Conservation (phyloP, 2,888 invertebrate species). For the Muschampia plurimacula region DNA sequence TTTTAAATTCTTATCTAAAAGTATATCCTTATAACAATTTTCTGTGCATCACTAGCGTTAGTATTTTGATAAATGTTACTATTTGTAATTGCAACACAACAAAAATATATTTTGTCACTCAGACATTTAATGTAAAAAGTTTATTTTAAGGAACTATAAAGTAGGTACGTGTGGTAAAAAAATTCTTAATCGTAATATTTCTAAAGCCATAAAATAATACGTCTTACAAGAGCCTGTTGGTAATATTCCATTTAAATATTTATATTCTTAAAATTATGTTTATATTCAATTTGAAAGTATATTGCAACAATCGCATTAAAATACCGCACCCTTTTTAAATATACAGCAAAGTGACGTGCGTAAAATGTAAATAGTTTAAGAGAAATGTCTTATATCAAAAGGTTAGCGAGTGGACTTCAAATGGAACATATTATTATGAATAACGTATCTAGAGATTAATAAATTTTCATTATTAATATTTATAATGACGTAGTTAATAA, state of each 20-base stretch:
- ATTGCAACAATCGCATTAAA: slow-evolving; percentile 12
- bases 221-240: background rate
- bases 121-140: background rate
- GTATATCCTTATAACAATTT: too few relatives aligned
- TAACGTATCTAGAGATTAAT: background rate
- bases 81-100: too few relatives aligned
- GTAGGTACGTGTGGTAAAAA: too few relatives aligned
- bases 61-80: too few relatives aligned
- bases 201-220: too few relatives aligned
- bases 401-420: background rate
- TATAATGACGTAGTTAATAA: too few relatives aligned
- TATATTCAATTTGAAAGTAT: slow-evolving; percentile 3
- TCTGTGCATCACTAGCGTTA: too few relatives aligned
- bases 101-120: background rate
- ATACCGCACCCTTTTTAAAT: slow-evolving; percentile 7
- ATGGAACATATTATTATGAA: background rate
- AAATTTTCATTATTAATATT: too few relatives aligned
- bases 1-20: too few relatives aligned
- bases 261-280: background rate
- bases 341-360: background rate
- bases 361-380: slow-evolving; percentile 5
- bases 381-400: background rate
- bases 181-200: too few relatives aligned
- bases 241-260: slow-evolving; percentile 20
- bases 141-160: too few relatives aligned